Evolutionary conservation across 2,888 invertebrate species (phyloP), one percentile per base, ranked within the genome.

Genomic region (Andrena hattorfiana): DNA sequence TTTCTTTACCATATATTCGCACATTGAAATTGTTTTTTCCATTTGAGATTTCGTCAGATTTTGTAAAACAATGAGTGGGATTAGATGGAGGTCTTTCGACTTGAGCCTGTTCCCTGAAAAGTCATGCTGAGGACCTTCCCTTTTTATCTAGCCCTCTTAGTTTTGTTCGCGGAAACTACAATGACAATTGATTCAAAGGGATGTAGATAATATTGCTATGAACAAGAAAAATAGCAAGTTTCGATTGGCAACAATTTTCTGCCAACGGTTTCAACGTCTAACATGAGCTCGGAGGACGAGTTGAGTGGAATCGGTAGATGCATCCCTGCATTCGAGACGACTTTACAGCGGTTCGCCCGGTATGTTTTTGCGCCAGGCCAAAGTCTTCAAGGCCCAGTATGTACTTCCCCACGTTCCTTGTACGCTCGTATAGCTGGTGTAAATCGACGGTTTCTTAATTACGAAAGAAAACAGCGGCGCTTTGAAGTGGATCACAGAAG

Each of bases 311-410:
- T 76, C 63, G 70, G 83, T 91, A 80, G 89, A 86, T 87, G 87
- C 90, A 89, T 88, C 90, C 91, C 91, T 90, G 90, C 67, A 84
- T 84, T 83, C 84, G 74, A 84, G 84, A 90, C 91, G 86, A 86
- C 90, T 90, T 90, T 90, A 91, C 88, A 91, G 85, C 87, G 85
- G 89, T 91, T 81, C 85, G 84, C 80, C 64, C 86, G 88, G 89
- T 87, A 88, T 90, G 89, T 91, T 91, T 91, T 91, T 91, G 91
- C 82, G 85, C 72, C 76, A 67, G 73, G 69, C 76, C 85, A 70
- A 88, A 87, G 81, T 83, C 88, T 83, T 87, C 85, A 74, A 79
- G 85, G 72, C 79, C 85, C 63, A 72, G 71, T 42, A 42, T 42
- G 42, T 87, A 78, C 86, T 78, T 86, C 82, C 56, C 79, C 73